These are phyloP conservation scores for Anastrepha obliqua DNA, from an alignment of 1,140 invertebrate genomes.

Conservation along the genomic window DNA sequence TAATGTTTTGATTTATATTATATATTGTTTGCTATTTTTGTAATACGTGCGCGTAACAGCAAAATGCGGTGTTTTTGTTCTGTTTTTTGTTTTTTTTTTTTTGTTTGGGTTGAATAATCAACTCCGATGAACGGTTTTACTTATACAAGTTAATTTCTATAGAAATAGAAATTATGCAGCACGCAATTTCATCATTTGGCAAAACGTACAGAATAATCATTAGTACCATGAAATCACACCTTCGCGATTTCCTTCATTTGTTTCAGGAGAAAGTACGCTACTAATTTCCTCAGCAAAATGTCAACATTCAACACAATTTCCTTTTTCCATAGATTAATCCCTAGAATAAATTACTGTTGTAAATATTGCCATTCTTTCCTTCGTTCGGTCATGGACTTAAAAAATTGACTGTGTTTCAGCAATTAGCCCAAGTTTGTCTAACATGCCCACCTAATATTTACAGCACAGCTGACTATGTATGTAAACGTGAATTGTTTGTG, in stretches of 20 bases:
- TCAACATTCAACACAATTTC: conserved; percentile 28
- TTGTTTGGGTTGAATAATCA: not conserved
- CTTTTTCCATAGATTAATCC: not conserved
- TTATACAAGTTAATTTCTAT: not conserved
- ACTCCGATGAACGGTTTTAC: not conserved
- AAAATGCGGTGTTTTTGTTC: not conserved
- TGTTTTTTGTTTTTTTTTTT: not conserved
- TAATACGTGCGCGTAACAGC: no score
- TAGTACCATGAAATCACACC: not conserved
- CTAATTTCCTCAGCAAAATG: conserved; percentile 12
- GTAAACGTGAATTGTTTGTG: not conserved
- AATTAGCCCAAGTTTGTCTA: no score
- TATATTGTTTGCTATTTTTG: no score
- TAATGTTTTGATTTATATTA: no score
- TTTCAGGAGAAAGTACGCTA: not conserved
- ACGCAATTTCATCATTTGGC: conserved; percentile 13
- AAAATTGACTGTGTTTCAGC: no score
- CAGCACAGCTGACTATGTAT: not conserved
- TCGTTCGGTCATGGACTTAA: no score
- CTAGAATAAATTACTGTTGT: no score
- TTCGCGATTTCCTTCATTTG: not conserved
- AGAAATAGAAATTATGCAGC: not conserved
- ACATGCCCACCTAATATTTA: not conserved
- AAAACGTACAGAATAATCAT: not conserved
- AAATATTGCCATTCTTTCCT: no score